Evolutionary conservation across 2,888 invertebrate genomes (phyloP).

Genomic region (Mystacides longicornis): DNA sequence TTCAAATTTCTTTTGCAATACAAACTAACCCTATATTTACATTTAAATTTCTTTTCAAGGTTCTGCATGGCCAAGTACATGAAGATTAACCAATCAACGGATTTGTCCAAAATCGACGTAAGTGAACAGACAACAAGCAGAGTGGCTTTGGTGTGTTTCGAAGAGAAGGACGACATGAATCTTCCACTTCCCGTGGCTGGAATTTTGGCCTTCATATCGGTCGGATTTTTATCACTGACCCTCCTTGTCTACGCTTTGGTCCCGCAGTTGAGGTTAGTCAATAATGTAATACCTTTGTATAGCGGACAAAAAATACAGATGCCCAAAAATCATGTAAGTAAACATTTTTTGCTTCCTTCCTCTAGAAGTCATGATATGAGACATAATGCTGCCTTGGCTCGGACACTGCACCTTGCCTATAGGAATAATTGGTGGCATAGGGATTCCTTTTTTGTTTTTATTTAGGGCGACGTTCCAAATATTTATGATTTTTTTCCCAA

Average conservation of each 20-base stretch:
- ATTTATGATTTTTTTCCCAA: no score
- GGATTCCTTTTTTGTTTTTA: no score
- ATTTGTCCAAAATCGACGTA: neutral
- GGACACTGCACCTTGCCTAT: no score
- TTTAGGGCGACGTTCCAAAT: no score
- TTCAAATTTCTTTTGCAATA: no score
- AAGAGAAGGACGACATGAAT: slow-evolving; percentile 35
- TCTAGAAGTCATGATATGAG: no score
- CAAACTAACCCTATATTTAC: neutral
- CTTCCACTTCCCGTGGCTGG: slow-evolving; percentile 30
- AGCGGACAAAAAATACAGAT: neutral
- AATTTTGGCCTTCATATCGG: slow-evolving; percentile 46
- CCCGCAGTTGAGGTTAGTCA: slow-evolving; percentile 50
- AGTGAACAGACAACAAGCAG: neutral
- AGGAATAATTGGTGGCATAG: no score
- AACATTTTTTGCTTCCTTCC: no score
- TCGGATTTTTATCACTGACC: slow-evolving; percentile 52
- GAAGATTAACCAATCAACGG: slow-evolving; percentile 5
- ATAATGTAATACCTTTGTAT: neutral
- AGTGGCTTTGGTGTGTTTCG: slow-evolving; percentile 38
- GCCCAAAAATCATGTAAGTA: no score
- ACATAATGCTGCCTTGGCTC: no score
- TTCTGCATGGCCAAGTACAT: slow-evolving; percentile 13
- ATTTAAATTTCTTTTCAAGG: no score
- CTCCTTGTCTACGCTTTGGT: slow-evolving; percentile 52